These are phyloP conservation scores for Ylistrum balloti DNA, from an alignment of 1,140 invertebrate species.

Conservation along the genomic window DNA sequence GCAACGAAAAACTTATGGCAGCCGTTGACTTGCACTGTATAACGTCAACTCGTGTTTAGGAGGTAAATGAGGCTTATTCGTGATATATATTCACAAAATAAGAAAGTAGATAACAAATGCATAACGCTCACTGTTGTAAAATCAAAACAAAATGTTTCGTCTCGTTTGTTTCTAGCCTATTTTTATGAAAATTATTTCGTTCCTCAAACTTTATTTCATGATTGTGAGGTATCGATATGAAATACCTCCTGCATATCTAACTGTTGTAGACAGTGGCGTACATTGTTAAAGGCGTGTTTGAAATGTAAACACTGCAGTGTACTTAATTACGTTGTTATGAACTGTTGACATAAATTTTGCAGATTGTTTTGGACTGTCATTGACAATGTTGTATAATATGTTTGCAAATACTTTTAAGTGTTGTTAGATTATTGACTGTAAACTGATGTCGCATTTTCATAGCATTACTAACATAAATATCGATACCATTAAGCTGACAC, in stretches of 20 bases:
- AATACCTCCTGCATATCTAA: too few relatives aligned
- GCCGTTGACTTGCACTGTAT: conserved; percentile 14
- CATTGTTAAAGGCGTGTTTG: background rate
- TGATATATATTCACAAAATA: background rate
- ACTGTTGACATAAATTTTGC: background rate
- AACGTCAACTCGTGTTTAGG: conserved; percentile 10
- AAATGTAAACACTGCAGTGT: background rate
- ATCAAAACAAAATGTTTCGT: too few relatives aligned
- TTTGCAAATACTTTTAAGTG: too few relatives aligned
- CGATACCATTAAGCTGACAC: too few relatives aligned
- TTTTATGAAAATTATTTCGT: background rate
- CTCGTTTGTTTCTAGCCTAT: background rate
- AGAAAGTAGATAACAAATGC: background rate
- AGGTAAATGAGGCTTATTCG: conserved; percentile 2
- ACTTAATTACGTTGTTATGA: background rate
- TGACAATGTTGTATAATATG: too few relatives aligned
- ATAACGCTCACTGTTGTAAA: background rate
- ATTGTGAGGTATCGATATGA: too few relatives aligned
- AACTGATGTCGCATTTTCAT: too few relatives aligned
- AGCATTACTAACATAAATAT: too few relatives aligned
- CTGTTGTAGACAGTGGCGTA: too few relatives aligned
- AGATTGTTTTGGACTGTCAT: background rate
- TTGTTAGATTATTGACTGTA: too few relatives aligned
- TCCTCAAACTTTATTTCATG: too few relatives aligned
- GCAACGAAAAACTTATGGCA: conserved; percentile 38